phyloP scores from a whole-genome alignment of 2,113 vertebrate genomes.

The Numenius arquata region DNA sequence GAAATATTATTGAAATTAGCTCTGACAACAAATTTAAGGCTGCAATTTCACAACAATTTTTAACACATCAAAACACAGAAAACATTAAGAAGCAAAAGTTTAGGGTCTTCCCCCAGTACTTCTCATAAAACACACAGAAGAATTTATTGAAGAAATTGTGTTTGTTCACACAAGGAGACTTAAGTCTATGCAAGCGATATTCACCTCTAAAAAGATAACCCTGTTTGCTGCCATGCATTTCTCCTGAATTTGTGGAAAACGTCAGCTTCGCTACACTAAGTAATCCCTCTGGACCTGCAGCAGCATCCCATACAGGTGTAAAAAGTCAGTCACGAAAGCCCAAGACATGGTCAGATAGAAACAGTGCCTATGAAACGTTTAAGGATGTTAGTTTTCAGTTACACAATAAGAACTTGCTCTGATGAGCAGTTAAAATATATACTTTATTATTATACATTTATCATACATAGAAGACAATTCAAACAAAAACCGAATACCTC shows the following conservation, averaged over 20 bases:
- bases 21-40: not conserved
- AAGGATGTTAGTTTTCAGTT: not conserved
- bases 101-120: not conserved
- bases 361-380: not conserved
- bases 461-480: not conserved
- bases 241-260: not conserved
- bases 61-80: not conserved
- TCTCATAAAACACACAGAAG: not conserved
- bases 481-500: not conserved
- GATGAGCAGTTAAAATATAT: not conserved
- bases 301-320: not conserved
- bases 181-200: not conserved
- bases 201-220: not conserved
- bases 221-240: not conserved
- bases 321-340: not conserved
- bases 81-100: not conserved
- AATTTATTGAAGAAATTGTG: not conserved
- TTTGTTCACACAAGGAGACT: not conserved
- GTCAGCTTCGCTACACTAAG: not conserved
- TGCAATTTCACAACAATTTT: not conserved
- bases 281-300: not conserved
- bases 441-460: too few relatives aligned
- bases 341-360: not conserved
- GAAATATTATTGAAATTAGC: not conserved
- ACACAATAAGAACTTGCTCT: not conserved